A percentile compares a stretch with the other conserved stretches of the same genome.
These are phyloP conservation scores for Lordiphosa andalusiaca DNA, from an alignment of 2,888 invertebrate genomes.

Conservation along the genomic window DNA sequence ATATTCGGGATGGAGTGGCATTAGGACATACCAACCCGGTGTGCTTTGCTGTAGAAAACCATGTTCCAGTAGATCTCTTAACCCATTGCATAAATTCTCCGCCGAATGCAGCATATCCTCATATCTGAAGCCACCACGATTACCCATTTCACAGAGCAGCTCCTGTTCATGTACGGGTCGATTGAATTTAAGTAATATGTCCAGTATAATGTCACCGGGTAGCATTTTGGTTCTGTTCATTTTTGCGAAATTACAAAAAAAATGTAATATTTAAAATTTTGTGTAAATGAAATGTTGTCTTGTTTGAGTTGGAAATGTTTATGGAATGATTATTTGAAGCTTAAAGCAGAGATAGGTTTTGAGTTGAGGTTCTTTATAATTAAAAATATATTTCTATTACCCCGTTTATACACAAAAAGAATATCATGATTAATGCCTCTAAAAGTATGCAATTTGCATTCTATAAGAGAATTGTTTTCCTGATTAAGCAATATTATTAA, in stretches of 20 bases:
- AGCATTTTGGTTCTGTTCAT: not conserved
- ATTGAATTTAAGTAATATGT: not conserved
- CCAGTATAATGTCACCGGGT: not conserved
- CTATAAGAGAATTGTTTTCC: no score
- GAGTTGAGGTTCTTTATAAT: no score
- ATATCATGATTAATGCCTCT: no score
- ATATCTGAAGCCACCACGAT: not conserved
- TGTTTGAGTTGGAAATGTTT: not conserved
- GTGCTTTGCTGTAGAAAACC: not conserved
- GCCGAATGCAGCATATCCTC: not conserved
- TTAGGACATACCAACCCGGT: not conserved
- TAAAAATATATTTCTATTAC: no score
- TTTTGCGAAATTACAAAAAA: not conserved
- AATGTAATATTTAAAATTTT: not conserved
- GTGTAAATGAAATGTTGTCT: not conserved
- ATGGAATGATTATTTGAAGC: not conserved
- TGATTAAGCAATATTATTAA: no score
- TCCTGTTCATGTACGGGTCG: not conserved
- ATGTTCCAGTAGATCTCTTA: not conserved
- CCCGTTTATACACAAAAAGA: no score
- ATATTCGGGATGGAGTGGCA: not conserved
- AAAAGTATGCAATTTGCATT: no score
- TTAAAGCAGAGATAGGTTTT: no score
- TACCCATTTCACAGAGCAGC: not conserved
- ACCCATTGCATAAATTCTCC: not conserved